phyloP scores from a whole-genome alignment of 2,113 vertebrate species.

The Pachyramphus minor region DNA sequence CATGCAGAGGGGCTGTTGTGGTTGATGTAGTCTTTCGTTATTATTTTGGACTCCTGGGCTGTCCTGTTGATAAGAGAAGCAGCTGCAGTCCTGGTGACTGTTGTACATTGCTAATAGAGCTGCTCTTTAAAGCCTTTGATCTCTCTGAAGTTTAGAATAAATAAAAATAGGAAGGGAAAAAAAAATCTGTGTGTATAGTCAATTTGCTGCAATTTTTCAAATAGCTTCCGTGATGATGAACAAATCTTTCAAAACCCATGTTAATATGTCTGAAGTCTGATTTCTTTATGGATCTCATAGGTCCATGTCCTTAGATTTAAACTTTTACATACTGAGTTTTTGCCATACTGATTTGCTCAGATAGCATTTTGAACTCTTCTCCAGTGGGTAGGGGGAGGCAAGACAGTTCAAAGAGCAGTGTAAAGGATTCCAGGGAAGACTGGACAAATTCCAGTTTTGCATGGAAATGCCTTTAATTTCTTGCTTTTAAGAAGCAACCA shows the following conservation, averaged over 20 bases:
- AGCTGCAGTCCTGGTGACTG: neutral
- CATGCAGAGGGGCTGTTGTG: neutral
- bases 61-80: neutral
- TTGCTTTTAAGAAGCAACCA: neutral
- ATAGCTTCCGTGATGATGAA: neutral
- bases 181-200: neutral
- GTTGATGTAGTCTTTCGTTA: accelerated
- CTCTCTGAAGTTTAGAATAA: neutral
- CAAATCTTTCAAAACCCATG: neutral
- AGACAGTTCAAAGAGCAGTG: neutral
- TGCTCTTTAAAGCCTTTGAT: neutral
- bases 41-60: neutral
- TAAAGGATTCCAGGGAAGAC: neutral
- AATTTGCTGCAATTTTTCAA: neutral
- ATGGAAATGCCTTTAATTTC: neutral
- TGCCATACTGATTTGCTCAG: neutral
- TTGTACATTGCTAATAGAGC: neutral
- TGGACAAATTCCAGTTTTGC: neutral
- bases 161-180: neutral
- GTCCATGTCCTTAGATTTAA: neutral
- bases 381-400: accelerated
- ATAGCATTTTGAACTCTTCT: neutral
- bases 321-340: neutral
- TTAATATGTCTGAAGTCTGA: neutral
- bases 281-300: neutral